These are phyloP conservation scores for Coelinius sp. DNA, from an alignment of 2,888 invertebrate species.

Conservation along the genomic window DNA sequence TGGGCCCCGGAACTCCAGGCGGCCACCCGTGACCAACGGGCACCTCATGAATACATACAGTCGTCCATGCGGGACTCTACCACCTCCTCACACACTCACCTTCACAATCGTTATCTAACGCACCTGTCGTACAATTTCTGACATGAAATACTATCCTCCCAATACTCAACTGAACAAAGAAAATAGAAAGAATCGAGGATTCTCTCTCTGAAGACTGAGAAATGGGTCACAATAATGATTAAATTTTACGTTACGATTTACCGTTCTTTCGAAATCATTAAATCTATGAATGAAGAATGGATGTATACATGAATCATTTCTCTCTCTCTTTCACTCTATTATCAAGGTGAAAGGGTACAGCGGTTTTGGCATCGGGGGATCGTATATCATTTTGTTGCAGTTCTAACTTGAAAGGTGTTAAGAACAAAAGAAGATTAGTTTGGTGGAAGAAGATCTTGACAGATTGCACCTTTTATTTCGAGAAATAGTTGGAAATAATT, in stretches of 20 bases:
- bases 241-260: slow-evolving; percentile 40
- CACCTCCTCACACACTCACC: slow-evolving; percentile 33
- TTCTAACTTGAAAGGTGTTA: slow-evolving; percentile 35
- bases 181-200: slow-evolving; percentile 11
- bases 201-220: background rate
- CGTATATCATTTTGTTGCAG: background rate
- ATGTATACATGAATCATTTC: slow-evolving; percentile 11
- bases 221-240: background rate
- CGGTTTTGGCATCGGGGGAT: slow-evolving; percentile 20
- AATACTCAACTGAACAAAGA: slow-evolving; percentile 13
- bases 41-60: slow-evolving; percentile 54
- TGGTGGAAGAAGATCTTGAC: slow-evolving; percentile 29
- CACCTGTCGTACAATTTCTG: slow-evolving; percentile 50
- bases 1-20: slow-evolving; percentile 67
- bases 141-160: background rate
- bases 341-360: slow-evolving; percentile 22
- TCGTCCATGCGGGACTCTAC: slow-evolving; percentile 37
- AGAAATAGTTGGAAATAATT: slow-evolving; percentile 18
- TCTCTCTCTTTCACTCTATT: slow-evolving; percentile 32
- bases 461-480: slow-evolving; percentile 14
- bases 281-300: slow-evolving; percentile 19
- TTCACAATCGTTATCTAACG: slow-evolving; percentile 52
- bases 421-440: slow-evolving; percentile 25
- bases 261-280: slow-evolving; percentile 21
- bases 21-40: slow-evolving; percentile 68